Evolutionary conservation across 2,888 invertebrate genomes (phyloP), one percentile per base, ranked within the genome.

Genomic region (Argyresthia albistria): DNA sequence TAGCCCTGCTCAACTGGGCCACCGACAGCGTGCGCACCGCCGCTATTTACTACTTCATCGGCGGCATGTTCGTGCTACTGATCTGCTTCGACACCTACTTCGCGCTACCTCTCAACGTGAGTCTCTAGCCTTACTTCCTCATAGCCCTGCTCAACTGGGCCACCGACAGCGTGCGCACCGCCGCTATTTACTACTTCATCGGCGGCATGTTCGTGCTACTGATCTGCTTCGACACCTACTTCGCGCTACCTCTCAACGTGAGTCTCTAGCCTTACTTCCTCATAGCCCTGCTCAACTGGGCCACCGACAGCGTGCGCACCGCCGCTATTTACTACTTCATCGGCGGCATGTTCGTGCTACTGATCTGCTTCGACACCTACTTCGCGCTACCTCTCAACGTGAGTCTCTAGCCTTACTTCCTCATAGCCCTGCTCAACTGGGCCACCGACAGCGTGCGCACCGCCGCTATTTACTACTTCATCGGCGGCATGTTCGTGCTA

Each of bases 251-350:
- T 7, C 88, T 97, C 53, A 96, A 96, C 82, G 97, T 97, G 88
- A 94, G 95, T 91, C 55, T 25, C n/a, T 11, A 47, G 10, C n/a
- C n/a, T n/a, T 39, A 15, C 10, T 12, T n/a, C n/a, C n/a, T n/a
- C n/a, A n/a, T n/a, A n/a, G n/a, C n/a, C n/a, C n/a, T n/a, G n/a
- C n/a, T n/a, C n/a, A n/a, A n/a, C n/a, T n/a, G n/a, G n/a, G 6
- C 25, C 25, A 25, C 25, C 25, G 3, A 6, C 25, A 25, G 25
- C n/a, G n/a, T n/a, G n/a, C n/a, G 95, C 53, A 97, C 97, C 4
- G 93, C 97, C 0, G 98, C 98, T 47, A 97, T 99, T 64, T 98
- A 98, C 84, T 99, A 98, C 83, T 99, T 99, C 80, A 95, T 97
- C 57, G 94, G 95, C 0, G 98, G 99, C 39, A 92, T 99, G 65